Evolutionary conservation across 2,888 invertebrate species (phyloP).

Genomic region (Drosophila gaucha): DNA sequence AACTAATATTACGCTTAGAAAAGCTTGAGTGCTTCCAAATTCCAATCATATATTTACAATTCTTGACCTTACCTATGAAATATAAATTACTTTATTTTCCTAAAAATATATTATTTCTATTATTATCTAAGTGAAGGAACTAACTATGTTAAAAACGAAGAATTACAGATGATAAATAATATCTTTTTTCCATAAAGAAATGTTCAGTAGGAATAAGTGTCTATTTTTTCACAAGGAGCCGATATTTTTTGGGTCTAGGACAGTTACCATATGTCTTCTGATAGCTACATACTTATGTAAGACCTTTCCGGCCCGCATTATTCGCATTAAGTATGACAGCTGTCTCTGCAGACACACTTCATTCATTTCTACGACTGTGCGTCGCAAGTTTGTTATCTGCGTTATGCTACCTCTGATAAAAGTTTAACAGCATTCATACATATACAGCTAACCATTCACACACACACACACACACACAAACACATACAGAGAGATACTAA

Average conservation of each 20-base stretch:
- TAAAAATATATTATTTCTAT: too few species aligned
- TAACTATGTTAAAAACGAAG: too few species aligned
- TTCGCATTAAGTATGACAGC: constrained; percentile 17
- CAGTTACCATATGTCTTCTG: neutral
- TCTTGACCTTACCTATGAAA: too few species aligned
- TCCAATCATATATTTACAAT: too few species aligned
- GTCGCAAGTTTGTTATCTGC: constrained; percentile 40
- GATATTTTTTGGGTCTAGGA: neutral
- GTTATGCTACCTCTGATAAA: constrained; percentile 28
- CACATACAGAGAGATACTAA: constrained; percentile 21
- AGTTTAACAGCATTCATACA: constrained; percentile 25
- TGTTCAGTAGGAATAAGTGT: too few species aligned
- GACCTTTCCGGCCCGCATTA: neutral
- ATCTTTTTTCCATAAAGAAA: too few species aligned
- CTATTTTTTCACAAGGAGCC: too few species aligned
- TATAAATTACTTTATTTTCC: too few species aligned
- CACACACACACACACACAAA: neutral
- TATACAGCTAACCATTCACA: constrained; percentile 3
- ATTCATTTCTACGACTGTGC: constrained; percentile 38
- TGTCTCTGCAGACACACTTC: constrained; percentile 17
- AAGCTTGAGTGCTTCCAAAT: too few species aligned
- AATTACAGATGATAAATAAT: too few species aligned
- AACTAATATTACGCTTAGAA: too few species aligned
- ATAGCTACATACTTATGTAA: neutral
- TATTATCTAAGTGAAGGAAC: too few species aligned